Conservation (phyloP, 2,888 invertebrate genomes). For the Junonia oenone region DNA sequence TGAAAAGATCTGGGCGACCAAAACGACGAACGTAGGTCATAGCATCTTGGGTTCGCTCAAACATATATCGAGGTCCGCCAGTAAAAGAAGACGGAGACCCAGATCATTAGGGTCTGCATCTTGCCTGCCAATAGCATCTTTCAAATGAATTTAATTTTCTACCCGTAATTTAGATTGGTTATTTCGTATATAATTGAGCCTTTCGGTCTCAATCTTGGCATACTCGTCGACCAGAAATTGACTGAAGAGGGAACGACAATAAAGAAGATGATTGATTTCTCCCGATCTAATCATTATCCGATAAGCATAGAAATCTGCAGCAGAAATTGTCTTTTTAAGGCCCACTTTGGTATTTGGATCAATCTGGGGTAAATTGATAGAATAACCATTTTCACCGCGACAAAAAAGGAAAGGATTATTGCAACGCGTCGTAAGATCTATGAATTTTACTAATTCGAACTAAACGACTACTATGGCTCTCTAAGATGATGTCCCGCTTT, state of each 20-base stretch:
- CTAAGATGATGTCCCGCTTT: not conserved
- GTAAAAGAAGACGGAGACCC: constrained; percentile 17
- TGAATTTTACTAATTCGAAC: not conserved
- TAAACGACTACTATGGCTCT: not conserved
- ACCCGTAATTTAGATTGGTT: constrained; percentile 3
- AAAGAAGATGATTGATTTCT: constrained; percentile 23
- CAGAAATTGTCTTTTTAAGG: not conserved
- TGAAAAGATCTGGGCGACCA: constrained; percentile 11
- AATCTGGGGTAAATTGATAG: not conserved
- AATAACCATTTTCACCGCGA: not conserved
- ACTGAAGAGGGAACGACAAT: constrained; percentile 28
- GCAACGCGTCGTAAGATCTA: not conserved
- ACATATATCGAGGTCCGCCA: constrained; percentile 12
- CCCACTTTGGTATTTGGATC: not conserved
- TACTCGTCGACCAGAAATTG: constrained; percentile 30
- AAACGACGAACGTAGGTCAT: too few relatives aligned
- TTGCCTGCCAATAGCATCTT: not conserved
- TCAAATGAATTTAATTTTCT: constrained; percentile 9
- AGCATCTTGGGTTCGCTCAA: constrained; percentile 13
- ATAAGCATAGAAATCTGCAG: not conserved
- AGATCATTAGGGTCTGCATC: not conserved
- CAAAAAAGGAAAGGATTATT: not conserved
- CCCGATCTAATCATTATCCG: not conserved
- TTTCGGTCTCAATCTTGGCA: constrained; percentile 18
- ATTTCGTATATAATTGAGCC: not conserved